phyloP scores from a whole-genome alignment of 2,797 vertebrate genomes.

The Alexandromys oeconomus region DNA sequence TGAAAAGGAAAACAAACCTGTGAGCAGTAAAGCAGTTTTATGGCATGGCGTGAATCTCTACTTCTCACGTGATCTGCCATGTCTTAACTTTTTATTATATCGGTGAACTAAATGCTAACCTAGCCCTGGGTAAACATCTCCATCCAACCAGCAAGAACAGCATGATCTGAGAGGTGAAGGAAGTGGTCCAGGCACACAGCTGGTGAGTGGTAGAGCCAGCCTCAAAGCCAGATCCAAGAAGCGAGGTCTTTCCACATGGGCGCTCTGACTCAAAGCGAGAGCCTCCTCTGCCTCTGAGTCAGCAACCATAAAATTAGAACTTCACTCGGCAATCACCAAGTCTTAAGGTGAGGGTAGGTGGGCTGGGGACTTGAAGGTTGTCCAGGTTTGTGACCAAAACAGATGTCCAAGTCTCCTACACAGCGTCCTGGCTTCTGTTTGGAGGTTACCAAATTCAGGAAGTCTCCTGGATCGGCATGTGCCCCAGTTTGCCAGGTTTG shows the following conservation, averaged over 20 bases:
- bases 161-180: background rate
- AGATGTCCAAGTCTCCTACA: background rate
- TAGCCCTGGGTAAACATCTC: conserved; percentile 12
- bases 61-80: background rate
- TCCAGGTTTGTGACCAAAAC: conserved; percentile 19
- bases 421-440: background rate
- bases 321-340: conserved; percentile 39
- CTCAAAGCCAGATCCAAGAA: conserved; percentile 7
- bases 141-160: background rate
- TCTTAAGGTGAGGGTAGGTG: conserved; percentile 34
- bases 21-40: background rate
- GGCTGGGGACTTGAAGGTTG: background rate
- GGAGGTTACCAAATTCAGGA: background rate
- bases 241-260: conserved; percentile 40
- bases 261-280: conserved; percentile 61
- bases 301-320: conserved; percentile 66
- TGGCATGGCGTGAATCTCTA: background rate
- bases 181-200: background rate
- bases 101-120: background rate
- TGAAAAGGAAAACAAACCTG: background rate
- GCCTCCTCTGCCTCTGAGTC: conserved; percentile 59
- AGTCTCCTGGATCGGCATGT: background rate
- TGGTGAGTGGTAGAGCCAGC: background rate
- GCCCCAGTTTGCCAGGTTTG: background rate
- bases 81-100: conserved; percentile 28